Conservation (phyloP, 2,113 vertebrate genomes). For the Pseudorectes ferrugineus region DNA sequence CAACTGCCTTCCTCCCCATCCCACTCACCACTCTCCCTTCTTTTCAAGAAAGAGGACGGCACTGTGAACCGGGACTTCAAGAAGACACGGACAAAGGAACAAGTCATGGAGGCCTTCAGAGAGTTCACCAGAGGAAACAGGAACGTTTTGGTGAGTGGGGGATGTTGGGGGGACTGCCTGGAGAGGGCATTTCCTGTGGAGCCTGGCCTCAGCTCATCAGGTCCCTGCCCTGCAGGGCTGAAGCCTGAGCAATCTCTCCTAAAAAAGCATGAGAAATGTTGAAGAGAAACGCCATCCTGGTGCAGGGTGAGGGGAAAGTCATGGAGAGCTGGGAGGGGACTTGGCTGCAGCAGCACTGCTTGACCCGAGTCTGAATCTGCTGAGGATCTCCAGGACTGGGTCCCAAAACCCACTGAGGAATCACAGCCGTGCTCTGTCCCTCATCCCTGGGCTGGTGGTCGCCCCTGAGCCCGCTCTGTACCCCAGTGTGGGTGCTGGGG, state of each 20-base stretch:
- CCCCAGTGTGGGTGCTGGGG: no score
- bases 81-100: conserved; percentile 91
- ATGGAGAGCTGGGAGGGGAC: not conserved
- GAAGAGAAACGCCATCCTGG: not conserved
- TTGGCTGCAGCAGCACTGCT: not conserved
- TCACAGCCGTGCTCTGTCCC: not conserved
- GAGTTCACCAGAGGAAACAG: conserved; percentile 91
- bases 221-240: not conserved
- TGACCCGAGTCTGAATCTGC: fast-evolving
- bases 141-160: conserved; percentile 84
- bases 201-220: not conserved
- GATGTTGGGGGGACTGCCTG: not conserved
- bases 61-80: conserved; percentile 97
- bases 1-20: not conserved
- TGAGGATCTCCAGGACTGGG: not conserved
- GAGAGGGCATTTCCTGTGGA: not conserved
- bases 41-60: conserved; percentile 90
- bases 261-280: not conserved
- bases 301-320: not conserved
- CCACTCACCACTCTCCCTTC: not conserved
- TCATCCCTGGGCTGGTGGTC: not conserved
- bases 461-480: not conserved
- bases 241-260: not conserved
- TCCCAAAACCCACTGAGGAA: not conserved
- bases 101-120: conserved; percentile 85